Evolutionary conservation across 2,888 invertebrate species (phyloP), one percentile per base, ranked within the genome.

Genomic region (Heliconius aoede): DNA sequence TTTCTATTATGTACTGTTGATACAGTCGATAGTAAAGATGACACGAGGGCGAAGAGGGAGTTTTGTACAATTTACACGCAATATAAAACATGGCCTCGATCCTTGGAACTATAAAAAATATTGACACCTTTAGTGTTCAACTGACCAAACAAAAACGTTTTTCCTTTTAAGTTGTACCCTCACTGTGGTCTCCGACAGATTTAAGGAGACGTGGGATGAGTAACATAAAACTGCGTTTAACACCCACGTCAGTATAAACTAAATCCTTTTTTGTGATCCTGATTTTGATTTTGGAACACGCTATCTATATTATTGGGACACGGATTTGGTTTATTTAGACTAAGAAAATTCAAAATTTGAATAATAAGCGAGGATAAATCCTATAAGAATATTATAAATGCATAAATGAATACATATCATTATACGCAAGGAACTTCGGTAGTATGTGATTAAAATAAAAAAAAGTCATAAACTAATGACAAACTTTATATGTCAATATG

Each of bases 1-100:
- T 69, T 82, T 83, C 82, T 83, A 86, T 88, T 90, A 88, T 85
- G 87, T 91, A 88, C 87, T 87, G 88, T 89, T 91, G 89, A 91
- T 90, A 78, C 69, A 77, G 80, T 79, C 89, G 86, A 87, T 81
- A 86, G 85, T 72, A 75, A 4, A 15, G 36, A 77, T n/a, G 65
- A 77, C 72, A 77, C 73, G 77, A 72, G 73, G 76, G 51, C 61
- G 28, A 21, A 51, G 51, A 51, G 28, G 51, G 51, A 51, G 13
- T 30, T 32, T 24, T 24, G 62, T 62, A 68, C 75, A 62, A 79
- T 79, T 77, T 77, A 77, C 77, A 75, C 55, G 71, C 69, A 58
- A 73, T 75, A 73, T 72, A 79, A 72, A 65, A 74, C 72, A 76
- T 40, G 72, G 40, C 73, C 76, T 69, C 74, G 67, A 68, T 36